Evolutionary conservation across 2,888 invertebrate species (phyloP).

Genomic region (Diarsia rubi): DNA sequence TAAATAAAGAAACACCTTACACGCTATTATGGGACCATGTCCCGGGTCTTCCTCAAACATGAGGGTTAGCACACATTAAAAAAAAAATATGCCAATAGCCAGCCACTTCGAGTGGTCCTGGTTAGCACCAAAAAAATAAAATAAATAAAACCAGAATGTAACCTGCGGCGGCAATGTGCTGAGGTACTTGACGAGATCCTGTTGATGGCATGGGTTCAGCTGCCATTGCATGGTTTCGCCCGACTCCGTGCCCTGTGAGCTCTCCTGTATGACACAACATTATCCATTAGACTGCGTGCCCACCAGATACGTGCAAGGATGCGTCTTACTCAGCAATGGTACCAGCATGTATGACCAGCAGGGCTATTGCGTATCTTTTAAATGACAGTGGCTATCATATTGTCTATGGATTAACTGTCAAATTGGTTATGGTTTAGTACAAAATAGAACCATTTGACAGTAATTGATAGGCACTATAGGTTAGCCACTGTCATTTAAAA

Average conservation of each 20-base stretch:
- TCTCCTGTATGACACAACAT: constrained; percentile 75
- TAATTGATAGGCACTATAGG: no score
- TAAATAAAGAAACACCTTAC: background rate
- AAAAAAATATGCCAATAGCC: background rate
- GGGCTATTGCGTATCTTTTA: no score
- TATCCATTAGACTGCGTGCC: background rate
- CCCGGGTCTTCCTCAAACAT: background rate
- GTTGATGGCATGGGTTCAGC: constrained; percentile 74
- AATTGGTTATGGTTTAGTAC: no score
- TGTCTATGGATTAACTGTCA: no score
- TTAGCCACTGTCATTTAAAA: no score
- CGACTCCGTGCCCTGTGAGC: constrained; percentile 82
- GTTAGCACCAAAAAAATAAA: background rate
- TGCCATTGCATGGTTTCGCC: constrained; percentile 79
- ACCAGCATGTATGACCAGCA: background rate
- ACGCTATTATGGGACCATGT: background rate
- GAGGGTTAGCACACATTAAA: background rate
- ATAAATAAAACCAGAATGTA: background rate
- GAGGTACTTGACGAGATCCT: constrained; percentile 84
- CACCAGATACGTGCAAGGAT: background rate
- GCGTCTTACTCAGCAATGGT: background rate
- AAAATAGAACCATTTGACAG: no score
- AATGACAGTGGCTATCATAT: no score
- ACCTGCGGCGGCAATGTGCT: constrained; percentile 84
- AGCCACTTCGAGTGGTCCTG: background rate